Base-by-base conservation (phyloP, 2,113 vertebrate species). In the Cephalopterus ornatus region DNA sequence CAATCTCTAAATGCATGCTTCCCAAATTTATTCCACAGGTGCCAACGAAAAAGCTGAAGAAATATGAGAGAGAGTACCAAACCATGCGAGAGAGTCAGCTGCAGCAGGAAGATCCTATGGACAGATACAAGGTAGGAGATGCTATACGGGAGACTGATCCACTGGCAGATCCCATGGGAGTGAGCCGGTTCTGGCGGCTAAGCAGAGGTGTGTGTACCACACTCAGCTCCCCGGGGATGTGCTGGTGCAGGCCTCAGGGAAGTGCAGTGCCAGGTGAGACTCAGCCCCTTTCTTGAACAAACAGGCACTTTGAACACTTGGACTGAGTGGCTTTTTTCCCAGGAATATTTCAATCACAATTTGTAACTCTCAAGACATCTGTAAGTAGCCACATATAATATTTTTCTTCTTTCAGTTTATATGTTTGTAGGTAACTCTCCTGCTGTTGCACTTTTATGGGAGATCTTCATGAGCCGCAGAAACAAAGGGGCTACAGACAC, bases 11-110 rank as follows among this genome's bases (percentile, higher is more conserved):
- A 84, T 41, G 72, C 19, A 8, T 53, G 39, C 86, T 93, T 85
- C 74, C 81, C 62, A 58, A 89, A 65, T 94, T 46, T 93, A 0
- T 75, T 72, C 39, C 73, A 52, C 96, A 99, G 99, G 99, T 99
- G 89, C 99, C 99, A 63, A 99, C 99, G 39, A 99, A 99, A 97
- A 99, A 99, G 97, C 98, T 99, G 93, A 99, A 99, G 98, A 99
- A 99, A 98, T 99, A 99, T 98, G 99, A 99, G 97, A 99, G 98
- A 97, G 99, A 99, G 74, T 99, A 99, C 96, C 99, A 99, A 95
- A 98, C 98, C 1, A 98, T 99, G 98, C 98, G 98, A 78, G 99
- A 99, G 97, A 99, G 98, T 61, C 99, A 99, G 97, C 98, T 99
- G 58, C 99, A 99, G 41, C 99, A 99, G 96, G 99, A 99, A 50